A percentile compares a stretch with the other conserved stretches of the same genome.
Evolutionary conservation across 1,140 invertebrate genomes (phyloP).

Genomic region (Agrypnia vestita): DNA sequence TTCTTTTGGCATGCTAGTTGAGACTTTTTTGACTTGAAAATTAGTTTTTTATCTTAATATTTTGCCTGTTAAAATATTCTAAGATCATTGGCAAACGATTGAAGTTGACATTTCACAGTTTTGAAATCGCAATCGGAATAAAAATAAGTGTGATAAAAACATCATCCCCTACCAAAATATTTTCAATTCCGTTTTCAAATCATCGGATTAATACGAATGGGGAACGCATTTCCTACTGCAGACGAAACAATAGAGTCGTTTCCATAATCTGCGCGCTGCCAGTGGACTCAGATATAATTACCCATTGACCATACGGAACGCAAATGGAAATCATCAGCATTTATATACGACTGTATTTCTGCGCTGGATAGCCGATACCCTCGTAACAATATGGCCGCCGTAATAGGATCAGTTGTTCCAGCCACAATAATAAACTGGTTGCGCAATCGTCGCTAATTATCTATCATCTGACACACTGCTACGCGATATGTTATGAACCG

Average conservation of each 20-base stretch:
- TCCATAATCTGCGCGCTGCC: conserved; percentile 14
- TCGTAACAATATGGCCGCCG: conserved; percentile 47
- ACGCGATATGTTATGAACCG: conserved; percentile 46
- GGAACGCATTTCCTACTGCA: no score
- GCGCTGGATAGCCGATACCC: conserved; percentile 8
- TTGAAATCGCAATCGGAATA: no score
- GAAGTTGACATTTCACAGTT: no score
- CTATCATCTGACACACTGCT: conserved; percentile 61
- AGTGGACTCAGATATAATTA: conserved; percentile 28
- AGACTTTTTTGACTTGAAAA: no score
- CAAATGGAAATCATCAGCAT: conserved; percentile 56
- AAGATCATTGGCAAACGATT: no score
- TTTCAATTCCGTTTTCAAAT: no score
- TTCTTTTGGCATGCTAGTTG: no score
- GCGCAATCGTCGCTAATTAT: conserved; percentile 61
- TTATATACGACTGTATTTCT: conserved; percentile 39
- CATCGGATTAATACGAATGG: no score
- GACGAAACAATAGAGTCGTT: conserved; percentile 21
- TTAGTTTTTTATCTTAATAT: no score
- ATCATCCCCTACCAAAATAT: no score
- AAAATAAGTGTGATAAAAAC: no score
- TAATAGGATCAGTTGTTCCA: conserved; percentile 59
- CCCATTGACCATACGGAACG: conserved; percentile 50
- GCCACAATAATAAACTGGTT: conserved; percentile 54
- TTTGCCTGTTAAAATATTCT: no score